phyloP scores from a whole-genome alignment of 2,888 invertebrate genomes.

The Nomada goodeniana region DNA sequence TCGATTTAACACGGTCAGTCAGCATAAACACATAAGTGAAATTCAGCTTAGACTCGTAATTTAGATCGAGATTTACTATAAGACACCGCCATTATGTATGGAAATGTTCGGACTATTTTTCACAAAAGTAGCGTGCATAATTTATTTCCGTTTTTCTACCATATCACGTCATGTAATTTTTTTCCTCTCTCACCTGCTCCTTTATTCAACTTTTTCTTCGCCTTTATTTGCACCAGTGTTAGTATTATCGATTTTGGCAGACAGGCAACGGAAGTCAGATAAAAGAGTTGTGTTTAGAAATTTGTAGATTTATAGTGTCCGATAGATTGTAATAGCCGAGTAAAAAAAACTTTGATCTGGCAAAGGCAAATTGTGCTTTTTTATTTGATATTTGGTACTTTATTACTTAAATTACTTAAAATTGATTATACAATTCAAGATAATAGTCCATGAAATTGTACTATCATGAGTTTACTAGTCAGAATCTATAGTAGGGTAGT shows the following conservation, averaged over 20 bases:
- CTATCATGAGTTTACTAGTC: too few species aligned
- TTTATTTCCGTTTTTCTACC: conserved; percentile 1
- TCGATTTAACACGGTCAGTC: not conserved
- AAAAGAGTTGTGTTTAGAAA: not conserved
- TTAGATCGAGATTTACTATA: conserved; percentile 13
- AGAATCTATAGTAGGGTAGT: too few species aligned
- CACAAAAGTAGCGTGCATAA: not conserved
- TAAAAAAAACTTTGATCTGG: not conserved
- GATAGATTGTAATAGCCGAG: not conserved
- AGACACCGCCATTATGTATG: not conserved
- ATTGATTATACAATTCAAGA: too few species aligned
- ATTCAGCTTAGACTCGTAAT: not conserved
- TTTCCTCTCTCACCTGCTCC: not conserved
- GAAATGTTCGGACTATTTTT: not conserved
- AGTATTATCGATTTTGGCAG: not conserved
- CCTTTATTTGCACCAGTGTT: not conserved
- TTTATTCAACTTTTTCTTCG: not conserved
- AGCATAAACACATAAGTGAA: not conserved
- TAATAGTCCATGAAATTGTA: too few species aligned
- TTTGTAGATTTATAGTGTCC: not conserved
- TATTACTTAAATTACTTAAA: too few species aligned
- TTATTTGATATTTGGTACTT: too few species aligned
- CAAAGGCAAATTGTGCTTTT: not conserved
- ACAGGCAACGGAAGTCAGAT: not conserved
- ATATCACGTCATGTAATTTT: not conserved